These are phyloP conservation scores for Diadema setosum DNA, from an alignment of 35 echinoderm and acorn worm genomes.

Conservation along the genomic window DNA sequence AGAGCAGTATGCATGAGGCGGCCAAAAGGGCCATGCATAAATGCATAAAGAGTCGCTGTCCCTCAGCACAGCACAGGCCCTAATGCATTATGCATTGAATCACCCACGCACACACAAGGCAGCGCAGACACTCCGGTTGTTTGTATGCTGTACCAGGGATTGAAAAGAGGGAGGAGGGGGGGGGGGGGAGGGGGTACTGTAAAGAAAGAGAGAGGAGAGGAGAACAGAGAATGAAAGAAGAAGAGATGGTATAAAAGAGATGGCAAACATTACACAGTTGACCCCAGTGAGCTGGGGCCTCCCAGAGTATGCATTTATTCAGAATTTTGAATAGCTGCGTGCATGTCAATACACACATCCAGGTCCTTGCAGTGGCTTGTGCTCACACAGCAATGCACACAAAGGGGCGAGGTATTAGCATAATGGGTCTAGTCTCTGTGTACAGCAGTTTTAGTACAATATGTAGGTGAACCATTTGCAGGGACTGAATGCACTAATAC, in stretches of 20 bases:
- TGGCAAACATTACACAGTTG: not conserved
- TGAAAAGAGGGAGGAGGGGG: not conserved
- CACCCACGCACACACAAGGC: not conserved
- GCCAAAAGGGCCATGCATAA: not conserved
- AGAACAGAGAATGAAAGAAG: not conserved
- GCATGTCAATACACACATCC: not conserved
- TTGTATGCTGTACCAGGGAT: not conserved
- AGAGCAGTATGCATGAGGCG: not conserved
- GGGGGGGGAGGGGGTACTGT: not conserved
- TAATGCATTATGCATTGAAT: conserved; percentile 24
- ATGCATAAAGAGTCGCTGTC: not conserved
- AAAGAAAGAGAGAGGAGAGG: not conserved
- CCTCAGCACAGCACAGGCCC: not conserved
- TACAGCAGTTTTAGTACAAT: not conserved
- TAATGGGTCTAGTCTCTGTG: not conserved
- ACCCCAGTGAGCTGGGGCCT: not conserved
- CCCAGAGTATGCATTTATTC: conserved; percentile 9
- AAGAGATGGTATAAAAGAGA: not conserved
- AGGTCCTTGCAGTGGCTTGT: not conserved
- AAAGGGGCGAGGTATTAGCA: not conserved
- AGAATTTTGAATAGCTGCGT: not conserved
- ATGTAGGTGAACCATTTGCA: not conserved
- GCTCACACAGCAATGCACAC: not conserved
- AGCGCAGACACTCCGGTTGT: not conserved
- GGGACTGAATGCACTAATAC: not conserved